Base-by-base conservation (phyloP, 2,888 invertebrate genomes). In the Argyra leucocephala region DNA sequence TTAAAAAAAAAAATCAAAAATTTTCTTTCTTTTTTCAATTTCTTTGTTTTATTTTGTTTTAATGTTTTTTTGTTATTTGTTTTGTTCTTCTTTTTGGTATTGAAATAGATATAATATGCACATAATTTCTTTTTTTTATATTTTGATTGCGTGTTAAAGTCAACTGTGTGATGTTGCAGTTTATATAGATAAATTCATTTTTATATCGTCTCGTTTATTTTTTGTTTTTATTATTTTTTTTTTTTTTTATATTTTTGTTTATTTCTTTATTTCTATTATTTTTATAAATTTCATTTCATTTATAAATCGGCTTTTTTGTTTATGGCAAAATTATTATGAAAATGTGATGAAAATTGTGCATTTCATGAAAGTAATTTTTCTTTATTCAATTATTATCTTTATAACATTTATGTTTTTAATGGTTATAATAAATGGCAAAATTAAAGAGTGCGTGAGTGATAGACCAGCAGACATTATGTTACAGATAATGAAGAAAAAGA, bases 61-160 rank as follows among this genome's bases (percentile, higher is more conserved):
- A 18, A 18, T 48, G 5, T 5, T 48, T 48, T 7, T 48, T 48
- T 48, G 48, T 12, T 48, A 48, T 48, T n/a, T 2, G 18, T 18
- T 18, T 48, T 12, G 15, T 48, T 18, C 18, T 48, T 48, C n/a
- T 15, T 48, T 18, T 48, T n/a, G n/a, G n/a, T n/a, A n/a, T n/a
- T n/a, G n/a, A n/a, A n/a, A n/a, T n/a, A n/a, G n/a, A n/a, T n/a
- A n/a, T n/a, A n/a, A n/a, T n/a, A n/a, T n/a, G n/a, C n/a, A n/a
- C n/a, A n/a, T n/a, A n/a, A n/a, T n/a, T n/a, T n/a, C n/a, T n/a
- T 18, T 48, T 48, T 48, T n/a, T 15, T 12, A 48, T 48, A 48
- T 48, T 48, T 48, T 48, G 48, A 48, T 48, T 48, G 48, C 48
- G 48, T 48, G 48, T 48, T 48, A 48, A 48, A 48, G 48, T 48